Base-by-base conservation (phyloP, 2,113 vertebrate species). In the Pteropus alecto region DNA sequence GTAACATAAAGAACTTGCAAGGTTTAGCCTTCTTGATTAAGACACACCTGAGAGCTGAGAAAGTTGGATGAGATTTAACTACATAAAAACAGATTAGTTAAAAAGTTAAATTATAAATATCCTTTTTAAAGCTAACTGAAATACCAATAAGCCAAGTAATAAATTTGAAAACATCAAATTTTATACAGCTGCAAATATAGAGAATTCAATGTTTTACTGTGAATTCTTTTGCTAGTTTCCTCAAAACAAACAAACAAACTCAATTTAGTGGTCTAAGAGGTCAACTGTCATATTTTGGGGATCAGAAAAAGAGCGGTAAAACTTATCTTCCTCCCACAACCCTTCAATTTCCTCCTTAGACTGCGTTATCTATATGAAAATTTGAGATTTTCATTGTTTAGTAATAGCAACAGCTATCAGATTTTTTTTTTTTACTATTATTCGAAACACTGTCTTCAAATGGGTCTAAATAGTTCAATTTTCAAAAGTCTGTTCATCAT, bases 21-120 rank as follows among this genome's bases (percentile, higher is more conserved):
- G 35, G 73, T 63, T 84, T 91, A 77, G 65, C 38, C 77, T 91
- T 43, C 35, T 41, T 91, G 60, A 92, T 41, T 74, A 84, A 82
- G 41, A 86, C 48, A 95, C 60, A 91, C 7, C 41, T 79, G 73
- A 89, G 51, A 96, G 9, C 51, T 43, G 33, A 97, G 67, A 94
- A 95, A 82, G 71, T 2, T 74, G 61, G 43, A 90, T 90, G 38
- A 89, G 78, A 87, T 79, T 91, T 94, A 95, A 92, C 71, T 90
- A 83, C 5, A 68, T 28, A 38, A 83, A 83, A 74, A 96, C 5
- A 96, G 13, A 58, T 19, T 70, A 60, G 5, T 88, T 51, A 87
- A 63, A 86, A 93, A 91, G 28, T 51, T 93, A 87, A 86, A 41
- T 65, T 56, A 73, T 58, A 46, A 93, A 92, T 68, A 90, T 33